Evolutionary conservation across 2,888 invertebrate genomes (phyloP), one percentile per base, ranked within the genome.

Genomic region (Aporophyla lueneburgensis): DNA sequence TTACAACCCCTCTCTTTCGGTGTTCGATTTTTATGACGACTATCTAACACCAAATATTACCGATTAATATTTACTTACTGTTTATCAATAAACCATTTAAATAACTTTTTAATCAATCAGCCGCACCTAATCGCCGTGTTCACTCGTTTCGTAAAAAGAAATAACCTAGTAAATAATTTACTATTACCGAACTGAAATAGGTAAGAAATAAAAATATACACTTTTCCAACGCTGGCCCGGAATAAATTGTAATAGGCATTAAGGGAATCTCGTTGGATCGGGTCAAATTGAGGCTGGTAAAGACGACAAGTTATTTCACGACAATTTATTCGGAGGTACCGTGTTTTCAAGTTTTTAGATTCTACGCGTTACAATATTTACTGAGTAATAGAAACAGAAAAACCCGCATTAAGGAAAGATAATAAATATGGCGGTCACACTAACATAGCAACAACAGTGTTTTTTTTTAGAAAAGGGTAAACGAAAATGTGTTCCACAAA

Each of bases 221-320:
- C 0, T 9, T 78, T 61, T 61, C 61, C 16, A 56, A 58, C 43
- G n/a, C 14, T 24, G 27, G 16, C 19, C 49, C 59, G 79, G 43
- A 46, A 9, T 33, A 80, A 73, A 78, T 78, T 67, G 66, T 53
- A 33, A 61, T 59, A 59, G 43, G 61, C 49, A 49, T 62, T 21
- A 24, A 54, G 49, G 43, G 24, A 78, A 56, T 78, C 81, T 74
- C 54, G 43, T 73, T 73, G 14, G 62, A 46, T 73, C 16, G 54
- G 75, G 43, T 33, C 49, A 43, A 51, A 75, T 78, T 81, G 76
- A 24, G 54, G 43, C 7, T 24, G 14, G 21, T 51, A 51, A 33
- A 33, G 16, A 14, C 9, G 24, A 43, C 6, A 24, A 43, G 54
- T 62, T 1, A 51, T 74, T 67, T 51, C 67, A 62, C 14, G 21